A percentile compares a stretch with the other conserved stretches of the same genome.
Evolutionary conservation across 1,140 invertebrate genomes (phyloP).

Genomic region (Microplitis mediator): DNA sequence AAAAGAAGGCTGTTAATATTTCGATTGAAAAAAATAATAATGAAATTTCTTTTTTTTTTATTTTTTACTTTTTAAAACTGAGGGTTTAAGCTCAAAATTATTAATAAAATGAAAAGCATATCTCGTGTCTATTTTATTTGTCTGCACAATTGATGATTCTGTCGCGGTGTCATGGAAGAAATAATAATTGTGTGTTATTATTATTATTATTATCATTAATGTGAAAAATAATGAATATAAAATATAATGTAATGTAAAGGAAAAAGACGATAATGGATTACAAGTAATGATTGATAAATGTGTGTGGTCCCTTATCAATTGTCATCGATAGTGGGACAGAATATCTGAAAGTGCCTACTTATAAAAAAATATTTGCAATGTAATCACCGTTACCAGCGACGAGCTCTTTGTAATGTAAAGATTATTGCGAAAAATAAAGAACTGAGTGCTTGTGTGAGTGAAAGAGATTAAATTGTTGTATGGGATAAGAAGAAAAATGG

Average conservation of each 20-base stretch:
- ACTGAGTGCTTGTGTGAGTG: too few relatives aligned
- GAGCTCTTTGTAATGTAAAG: not conserved
- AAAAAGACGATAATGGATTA: not conserved
- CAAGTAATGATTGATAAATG: not conserved
- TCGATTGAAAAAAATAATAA: not conserved
- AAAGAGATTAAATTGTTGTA: not conserved
- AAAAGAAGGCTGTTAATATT: slow-evolving; percentile 38
- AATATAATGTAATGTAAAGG: not conserved
- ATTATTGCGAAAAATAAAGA: not conserved
- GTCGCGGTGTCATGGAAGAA: not conserved
- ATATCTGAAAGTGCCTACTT: slow-evolving; percentile 31
- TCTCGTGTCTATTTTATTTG: not conserved
- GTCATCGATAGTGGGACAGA: slow-evolving; percentile 12
- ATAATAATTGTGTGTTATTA: not conserved
- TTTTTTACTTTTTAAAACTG: not conserved
- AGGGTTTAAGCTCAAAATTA: not conserved
- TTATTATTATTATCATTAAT: not conserved
- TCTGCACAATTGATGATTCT: not conserved
- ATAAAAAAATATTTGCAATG: slow-evolving; percentile 8
- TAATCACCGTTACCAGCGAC: not conserved
- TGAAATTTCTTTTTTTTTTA: not conserved
- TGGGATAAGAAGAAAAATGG: not conserved
- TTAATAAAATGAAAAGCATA: slow-evolving; percentile 7
- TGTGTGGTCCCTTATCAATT: slow-evolving; percentile 11
- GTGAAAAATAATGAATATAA: not conserved